A percentile compares a stretch with the other conserved stretches of the same genome.
Evolutionary conservation across 2,888 invertebrate genomes (phyloP).

Genomic region (Apamea crenata): DNA sequence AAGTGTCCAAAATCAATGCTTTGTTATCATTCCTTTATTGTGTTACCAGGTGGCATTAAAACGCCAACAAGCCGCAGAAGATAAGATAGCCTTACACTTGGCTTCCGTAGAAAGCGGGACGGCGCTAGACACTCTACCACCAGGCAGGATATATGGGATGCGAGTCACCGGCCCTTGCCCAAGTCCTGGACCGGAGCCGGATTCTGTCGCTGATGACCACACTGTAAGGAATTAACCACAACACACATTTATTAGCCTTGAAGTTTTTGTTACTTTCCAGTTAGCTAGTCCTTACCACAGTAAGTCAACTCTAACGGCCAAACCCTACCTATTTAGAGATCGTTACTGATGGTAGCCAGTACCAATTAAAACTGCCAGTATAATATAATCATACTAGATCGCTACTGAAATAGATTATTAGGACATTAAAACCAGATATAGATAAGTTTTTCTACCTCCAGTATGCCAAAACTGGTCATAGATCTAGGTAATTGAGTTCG

Average conservation of each 20-base stretch:
- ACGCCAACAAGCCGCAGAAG: constrained; percentile 99
- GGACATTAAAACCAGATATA: no score
- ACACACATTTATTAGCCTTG: neutral
- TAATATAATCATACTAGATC: no score
- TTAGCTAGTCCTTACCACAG: neutral
- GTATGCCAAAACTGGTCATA: no score
- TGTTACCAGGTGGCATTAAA: constrained; percentile 96
- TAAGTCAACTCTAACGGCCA: neutral
- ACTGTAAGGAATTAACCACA: constrained; percentile 74
- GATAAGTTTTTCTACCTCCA: no score
- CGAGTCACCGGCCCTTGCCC: constrained; percentile 94
- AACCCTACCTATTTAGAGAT: no score
- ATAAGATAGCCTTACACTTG: constrained; percentile 97
- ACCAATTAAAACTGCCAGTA: no score
- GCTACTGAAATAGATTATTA: no score
- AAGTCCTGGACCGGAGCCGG: constrained; percentile 86
- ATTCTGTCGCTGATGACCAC: constrained; percentile 84
- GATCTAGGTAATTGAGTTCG: no score
- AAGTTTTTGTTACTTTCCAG: neutral
- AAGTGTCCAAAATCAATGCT: neutral
- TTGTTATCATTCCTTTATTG: neutral
- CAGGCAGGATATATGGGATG: constrained; percentile 97
- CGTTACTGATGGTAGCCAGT: no score
- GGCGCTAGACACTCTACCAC: constrained; percentile 93
- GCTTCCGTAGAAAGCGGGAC: constrained; percentile 92